Evolutionary conservation across 2,113 vertebrate genomes (phyloP).

Genomic region (Malurus alboscapulatus): DNA sequence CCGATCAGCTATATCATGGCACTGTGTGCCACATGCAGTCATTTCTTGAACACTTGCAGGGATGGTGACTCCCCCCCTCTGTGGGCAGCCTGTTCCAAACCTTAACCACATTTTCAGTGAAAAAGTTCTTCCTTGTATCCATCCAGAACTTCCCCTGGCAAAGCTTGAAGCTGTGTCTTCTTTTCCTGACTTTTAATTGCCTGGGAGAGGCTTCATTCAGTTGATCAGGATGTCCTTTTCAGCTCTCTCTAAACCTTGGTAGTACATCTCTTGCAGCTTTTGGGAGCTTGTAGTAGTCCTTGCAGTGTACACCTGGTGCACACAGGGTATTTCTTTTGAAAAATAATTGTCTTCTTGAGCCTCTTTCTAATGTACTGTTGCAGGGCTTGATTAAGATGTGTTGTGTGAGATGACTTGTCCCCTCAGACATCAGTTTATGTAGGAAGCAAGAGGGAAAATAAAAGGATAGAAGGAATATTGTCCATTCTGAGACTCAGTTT

Average conservation of each 20-base stretch:
- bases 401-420: not conserved
- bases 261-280: not conserved
- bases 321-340: not conserved
- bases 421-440: not conserved
- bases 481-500: not conserved
- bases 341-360: not conserved
- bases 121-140: not conserved
- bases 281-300: not conserved
- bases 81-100: not conserved
- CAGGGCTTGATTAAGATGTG: not conserved
- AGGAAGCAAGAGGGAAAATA: not conserved
- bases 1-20: not conserved
- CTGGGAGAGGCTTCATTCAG: not conserved
- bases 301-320: not conserved
- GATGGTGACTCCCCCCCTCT: not conserved
- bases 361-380: not conserved
- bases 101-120: not conserved
- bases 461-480: not conserved
- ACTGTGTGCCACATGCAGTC: accelerated
- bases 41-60: not conserved
- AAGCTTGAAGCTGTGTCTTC: not conserved
- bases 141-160: not conserved
- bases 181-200: not conserved
- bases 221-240: not conserved
- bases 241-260: not conserved